Percentiles rank a stretch among this genome's conserved stretches.
These are phyloP conservation scores for Streblospio benedicti DNA, from an alignment of 1,140 invertebrate species.

Conservation along the genomic window DNA sequence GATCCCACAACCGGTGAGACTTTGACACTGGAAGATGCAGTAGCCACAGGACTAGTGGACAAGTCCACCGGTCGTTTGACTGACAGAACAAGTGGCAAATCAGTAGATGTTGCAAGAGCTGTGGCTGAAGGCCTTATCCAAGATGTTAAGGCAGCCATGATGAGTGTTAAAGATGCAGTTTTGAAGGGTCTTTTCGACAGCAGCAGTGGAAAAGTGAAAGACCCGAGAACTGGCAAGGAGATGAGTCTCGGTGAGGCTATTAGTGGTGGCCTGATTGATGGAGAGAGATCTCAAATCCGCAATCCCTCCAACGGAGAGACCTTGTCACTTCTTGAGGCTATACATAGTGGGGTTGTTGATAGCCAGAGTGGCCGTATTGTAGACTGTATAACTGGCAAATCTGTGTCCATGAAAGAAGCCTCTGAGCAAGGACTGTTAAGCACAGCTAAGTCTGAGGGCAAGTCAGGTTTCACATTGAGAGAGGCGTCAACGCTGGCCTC, in stretches of 20 bases:
- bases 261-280: constrained; percentile 14
- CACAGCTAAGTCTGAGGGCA: constrained; percentile 51
- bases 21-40: neutral
- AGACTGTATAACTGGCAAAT: constrained; percentile 68
- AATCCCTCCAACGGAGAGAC: constrained; percentile 24
- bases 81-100: too few relatives aligned
- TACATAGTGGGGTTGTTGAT: constrained; percentile 60
- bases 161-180: too few relatives aligned
- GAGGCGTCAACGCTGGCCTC: constrained; percentile 54
- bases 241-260: constrained; percentile 61
- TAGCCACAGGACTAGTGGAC: neutral
- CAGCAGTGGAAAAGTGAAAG: too few relatives aligned
- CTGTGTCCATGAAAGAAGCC: constrained; percentile 62
- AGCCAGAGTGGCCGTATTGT: constrained; percentile 62
- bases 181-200: too few relatives aligned
- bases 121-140: too few relatives aligned
- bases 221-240: constrained; percentile 16
- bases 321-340: constrained; percentile 62
- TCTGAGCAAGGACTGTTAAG: constrained; percentile 67
- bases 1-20: neutral
- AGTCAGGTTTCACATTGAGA: constrained; percentile 69
- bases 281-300: neutral
- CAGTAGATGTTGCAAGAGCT: too few relatives aligned
- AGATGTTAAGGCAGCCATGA: too few relatives aligned
- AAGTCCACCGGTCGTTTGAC: neutral